Evolutionary conservation across 2,113 vertebrate genomes (phyloP).

Genomic region (Nothoprocta perdicaria): DNA sequence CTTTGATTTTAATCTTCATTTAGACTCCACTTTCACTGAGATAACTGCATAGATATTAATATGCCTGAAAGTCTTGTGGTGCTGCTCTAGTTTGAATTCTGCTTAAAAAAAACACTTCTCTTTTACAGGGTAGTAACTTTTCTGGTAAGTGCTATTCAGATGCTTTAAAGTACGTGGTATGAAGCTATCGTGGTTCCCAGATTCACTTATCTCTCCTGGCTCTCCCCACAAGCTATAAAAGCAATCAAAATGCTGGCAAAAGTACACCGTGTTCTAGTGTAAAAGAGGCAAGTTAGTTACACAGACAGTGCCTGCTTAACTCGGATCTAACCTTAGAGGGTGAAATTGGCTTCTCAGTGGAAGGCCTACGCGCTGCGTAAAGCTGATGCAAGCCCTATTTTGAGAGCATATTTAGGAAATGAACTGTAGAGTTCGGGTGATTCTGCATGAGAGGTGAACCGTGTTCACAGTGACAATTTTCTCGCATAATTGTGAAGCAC

Average conservation of each 20-base stretch:
- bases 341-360: rapidly evolving
- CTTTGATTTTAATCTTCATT: background rate
- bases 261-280: background rate
- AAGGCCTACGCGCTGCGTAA: rapidly evolving
- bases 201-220: background rate
- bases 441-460: background rate
- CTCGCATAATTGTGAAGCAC: background rate
- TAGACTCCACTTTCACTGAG: background rate
- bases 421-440: background rate
- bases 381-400: background rate
- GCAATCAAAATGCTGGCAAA: background rate
- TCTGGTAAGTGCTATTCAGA: background rate
- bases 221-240: background rate
- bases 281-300: background rate
- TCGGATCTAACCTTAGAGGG: background rate
- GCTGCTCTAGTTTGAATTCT: background rate
- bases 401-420: background rate
- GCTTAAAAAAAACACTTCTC: background rate
- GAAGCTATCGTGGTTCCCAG: background rate
- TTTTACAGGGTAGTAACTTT: background rate
- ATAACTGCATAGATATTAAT: background rate
- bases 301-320: background rate
- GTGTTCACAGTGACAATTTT: rapidly evolving
- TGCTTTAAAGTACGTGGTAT: background rate
- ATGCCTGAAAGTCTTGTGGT: background rate